Evolutionary conservation across 2,113 vertebrate genomes (phyloP).

Genomic region (Serinus canaria): DNA sequence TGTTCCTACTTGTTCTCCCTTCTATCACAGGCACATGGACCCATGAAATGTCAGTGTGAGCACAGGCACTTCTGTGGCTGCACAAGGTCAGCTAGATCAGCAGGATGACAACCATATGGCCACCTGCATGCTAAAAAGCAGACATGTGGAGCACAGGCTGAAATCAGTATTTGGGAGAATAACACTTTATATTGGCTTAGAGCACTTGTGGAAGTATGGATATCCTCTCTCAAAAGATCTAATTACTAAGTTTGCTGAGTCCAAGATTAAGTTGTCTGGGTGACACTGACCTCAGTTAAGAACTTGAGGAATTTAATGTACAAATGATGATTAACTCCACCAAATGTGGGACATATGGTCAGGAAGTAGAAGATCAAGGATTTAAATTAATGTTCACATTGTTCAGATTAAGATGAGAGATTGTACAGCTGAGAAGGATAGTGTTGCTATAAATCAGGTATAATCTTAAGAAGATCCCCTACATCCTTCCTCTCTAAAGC

Average conservation of each 20-base stretch:
- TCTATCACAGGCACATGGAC: not conserved
- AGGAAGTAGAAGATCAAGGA: not conserved
- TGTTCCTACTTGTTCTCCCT: not conserved
- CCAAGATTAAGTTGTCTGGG: not conserved
- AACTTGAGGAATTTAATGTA: not conserved
- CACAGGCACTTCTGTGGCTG: not conserved
- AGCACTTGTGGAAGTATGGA: not conserved
- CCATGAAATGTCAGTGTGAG: not conserved
- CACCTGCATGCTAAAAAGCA: not conserved
- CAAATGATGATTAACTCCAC: not conserved
- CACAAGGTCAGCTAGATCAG: not conserved
- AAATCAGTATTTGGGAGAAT: not conserved
- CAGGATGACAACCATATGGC: not conserved
- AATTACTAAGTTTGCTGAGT: not conserved
- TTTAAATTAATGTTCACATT: not conserved
- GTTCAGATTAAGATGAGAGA: not conserved
- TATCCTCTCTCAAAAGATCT: not conserved
- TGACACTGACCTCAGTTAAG: not conserved
- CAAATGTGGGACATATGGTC: not conserved
- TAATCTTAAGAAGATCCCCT: not conserved
- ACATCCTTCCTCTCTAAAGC: conserved; percentile 25
- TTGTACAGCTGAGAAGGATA: not conserved
- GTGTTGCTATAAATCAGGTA: not conserved
- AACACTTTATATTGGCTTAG: not conserved
- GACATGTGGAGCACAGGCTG: not conserved